Conservation (phyloP, 37 sponge, comb jelly and placozoan genomes). For the Cliona cf. orientalis region DNA sequence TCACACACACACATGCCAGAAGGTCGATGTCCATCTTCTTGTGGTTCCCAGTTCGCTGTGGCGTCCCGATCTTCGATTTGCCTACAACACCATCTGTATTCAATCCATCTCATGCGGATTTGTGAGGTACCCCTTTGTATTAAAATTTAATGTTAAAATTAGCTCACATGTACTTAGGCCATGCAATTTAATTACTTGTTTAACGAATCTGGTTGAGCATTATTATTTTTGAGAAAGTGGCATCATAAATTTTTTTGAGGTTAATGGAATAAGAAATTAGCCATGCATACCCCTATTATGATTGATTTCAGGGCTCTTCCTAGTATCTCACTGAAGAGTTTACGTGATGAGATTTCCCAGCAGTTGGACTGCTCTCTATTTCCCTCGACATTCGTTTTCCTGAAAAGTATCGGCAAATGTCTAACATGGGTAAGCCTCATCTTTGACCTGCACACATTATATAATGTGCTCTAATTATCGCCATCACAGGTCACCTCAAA, state of each 20-base stretch:
- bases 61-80: slow-evolving; percentile 50
- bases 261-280: too few relatives aligned
- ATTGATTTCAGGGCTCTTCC: slow-evolving; percentile 47
- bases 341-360: slow-evolving; percentile 8
- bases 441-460: neutral
- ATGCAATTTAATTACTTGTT: too few relatives aligned
- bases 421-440: slow-evolving; percentile 45
- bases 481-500: slow-evolving; percentile 36
- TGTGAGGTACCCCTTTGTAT: slow-evolving; percentile 55
- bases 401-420: slow-evolving; percentile 54
- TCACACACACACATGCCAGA: slow-evolving; percentile 1
- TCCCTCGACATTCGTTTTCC: slow-evolving; percentile 43
- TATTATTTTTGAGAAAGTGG: too few relatives aligned
- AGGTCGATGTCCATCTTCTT: slow-evolving; percentile 63
- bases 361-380: slow-evolving; percentile 50
- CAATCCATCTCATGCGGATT: slow-evolving; percentile 68
- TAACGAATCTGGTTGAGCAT: too few relatives aligned
- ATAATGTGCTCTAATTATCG: slow-evolving; percentile 1
- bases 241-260: too few relatives aligned
- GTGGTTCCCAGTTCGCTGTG: slow-evolving; percentile 39
- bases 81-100: slow-evolving; percentile 45
- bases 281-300: too few relatives aligned
- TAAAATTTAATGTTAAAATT: too few relatives aligned
- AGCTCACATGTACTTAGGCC: too few relatives aligned
- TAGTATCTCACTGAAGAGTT: slow-evolving; percentile 14